Evolutionary conservation across 2,797 vertebrate species (phyloP).

Genomic region (Silurus lanzhouensis): DNA sequence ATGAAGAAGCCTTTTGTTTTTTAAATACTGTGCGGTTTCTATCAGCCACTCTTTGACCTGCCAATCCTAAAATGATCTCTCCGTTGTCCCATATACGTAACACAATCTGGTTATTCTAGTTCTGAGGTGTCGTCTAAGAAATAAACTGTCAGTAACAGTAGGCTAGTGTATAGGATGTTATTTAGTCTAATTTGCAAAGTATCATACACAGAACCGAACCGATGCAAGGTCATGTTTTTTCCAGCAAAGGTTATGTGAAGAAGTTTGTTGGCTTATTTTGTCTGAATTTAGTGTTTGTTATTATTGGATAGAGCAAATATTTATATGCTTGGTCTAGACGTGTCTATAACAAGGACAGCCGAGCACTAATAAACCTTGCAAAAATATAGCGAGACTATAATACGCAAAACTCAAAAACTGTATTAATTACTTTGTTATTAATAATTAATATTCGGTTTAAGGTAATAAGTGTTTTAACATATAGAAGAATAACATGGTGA

Average conservation of each 20-base stretch:
- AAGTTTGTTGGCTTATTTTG: neutral
- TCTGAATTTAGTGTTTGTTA: slow-evolving; percentile 36
- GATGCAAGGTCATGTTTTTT: neutral
- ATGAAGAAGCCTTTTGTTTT: neutral
- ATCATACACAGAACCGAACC: neutral
- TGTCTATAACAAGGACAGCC: slow-evolving; percentile 8
- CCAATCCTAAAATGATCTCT: neutral
- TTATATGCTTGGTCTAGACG: slow-evolving; percentile 12
- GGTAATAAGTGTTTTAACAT: neutral
- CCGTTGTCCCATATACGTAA: neutral
- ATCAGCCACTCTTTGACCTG: neutral
- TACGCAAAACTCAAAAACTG: neutral
- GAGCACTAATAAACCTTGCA: neutral
- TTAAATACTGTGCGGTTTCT: neutral
- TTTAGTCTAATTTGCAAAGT: neutral
- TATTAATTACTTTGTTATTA: too few relatives aligned
- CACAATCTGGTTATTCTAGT: neutral
- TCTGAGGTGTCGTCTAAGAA: neutral
- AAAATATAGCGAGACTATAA: neutral
- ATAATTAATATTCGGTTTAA: neutral
- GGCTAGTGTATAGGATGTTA: neutral
- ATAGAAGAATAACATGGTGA: neutral
- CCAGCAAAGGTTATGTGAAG: slow-evolving; percentile 6
- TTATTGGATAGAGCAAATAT: slow-evolving; percentile 3
- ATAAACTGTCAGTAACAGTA: neutral